Base-by-base conservation (phyloP, 2,113 vertebrate species). In the Mastomys coucha region DNA sequence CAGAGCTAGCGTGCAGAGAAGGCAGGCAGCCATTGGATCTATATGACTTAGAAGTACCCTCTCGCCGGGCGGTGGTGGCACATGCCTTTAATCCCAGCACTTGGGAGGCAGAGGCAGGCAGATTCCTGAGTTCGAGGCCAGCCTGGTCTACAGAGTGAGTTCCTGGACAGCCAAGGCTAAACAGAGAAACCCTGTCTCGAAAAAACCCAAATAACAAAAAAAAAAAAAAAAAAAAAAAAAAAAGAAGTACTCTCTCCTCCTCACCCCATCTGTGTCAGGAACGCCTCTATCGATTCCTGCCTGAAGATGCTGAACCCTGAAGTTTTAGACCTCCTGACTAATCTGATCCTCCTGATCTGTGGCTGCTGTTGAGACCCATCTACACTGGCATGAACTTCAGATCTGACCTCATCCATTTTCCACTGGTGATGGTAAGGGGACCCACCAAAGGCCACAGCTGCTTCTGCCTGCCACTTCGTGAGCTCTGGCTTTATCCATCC, bases 251-350 rank as follows among this genome's bases (percentile, higher is more conserved):
- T 14, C 69, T 26, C 69, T 33, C 14, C 13, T 36, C 69, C 33
- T 33, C 4, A 26, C 10, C 58, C 13, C 1, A 5, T 8, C 31
- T 2, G 7, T 58, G 14, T 13, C 2, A n/a, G 58, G 24, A 31
- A n/a, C 33, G 2, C 20, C 33, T 36, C 63, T 63, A 77, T 42
- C 1, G 51, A 51, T 91, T 51, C 53, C 70, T 51, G n/a, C 82
- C 56, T 2, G 2, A 9, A 49, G 56, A 28, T 14, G 13, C 19
- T 0, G 17, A 20, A 24, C 19, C 82, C 16, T 31, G 26, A 33
- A 49, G 9, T 39, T 86, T 9, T 33, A 65, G 80, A 31, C 45
- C 56, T 42, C 8, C 51, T 6, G 24, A 56, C 63, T 0, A n/a
- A n/a, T n/a, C n/a, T n/a, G n/a, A n/a, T n/a, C n/a, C n/a, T n/a